Conservation (phyloP, 2,888 invertebrate species). For the Mactromeris polynyma region DNA sequence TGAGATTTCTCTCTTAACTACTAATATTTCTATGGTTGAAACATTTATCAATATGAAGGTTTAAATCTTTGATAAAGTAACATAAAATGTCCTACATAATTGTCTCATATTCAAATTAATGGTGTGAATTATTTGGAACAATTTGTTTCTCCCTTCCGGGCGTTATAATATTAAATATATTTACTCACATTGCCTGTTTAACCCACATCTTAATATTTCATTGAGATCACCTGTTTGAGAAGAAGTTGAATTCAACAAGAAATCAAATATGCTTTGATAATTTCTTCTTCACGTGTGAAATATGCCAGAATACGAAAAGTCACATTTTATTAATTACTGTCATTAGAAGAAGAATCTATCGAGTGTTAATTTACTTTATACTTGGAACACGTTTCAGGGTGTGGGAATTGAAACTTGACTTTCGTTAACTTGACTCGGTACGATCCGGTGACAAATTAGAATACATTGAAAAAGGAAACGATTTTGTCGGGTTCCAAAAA, state of each 20-base stretch:
- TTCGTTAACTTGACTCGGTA: neutral
- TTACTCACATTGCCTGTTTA: slow-evolving; percentile 1
- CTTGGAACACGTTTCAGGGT: neutral
- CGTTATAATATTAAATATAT: neutral
- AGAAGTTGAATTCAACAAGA: neutral
- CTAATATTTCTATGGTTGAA: too few relatives aligned
- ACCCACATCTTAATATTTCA: neutral
- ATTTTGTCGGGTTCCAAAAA: neutral
- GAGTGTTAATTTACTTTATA: neutral
- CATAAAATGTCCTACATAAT: neutral
- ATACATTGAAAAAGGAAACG: slow-evolving; percentile 11
- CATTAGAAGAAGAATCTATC: neutral
- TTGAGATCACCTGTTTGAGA: neutral
- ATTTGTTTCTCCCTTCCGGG: neutral
- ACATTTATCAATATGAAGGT: too few relatives aligned
- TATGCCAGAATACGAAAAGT: neutral
- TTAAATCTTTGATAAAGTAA: too few relatives aligned
- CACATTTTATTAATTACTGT: slow-evolving; percentile 10
- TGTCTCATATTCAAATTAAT: neutral
- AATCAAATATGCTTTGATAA: neutral
- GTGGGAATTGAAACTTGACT: neutral
- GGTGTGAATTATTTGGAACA: neutral
- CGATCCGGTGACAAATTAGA: neutral
- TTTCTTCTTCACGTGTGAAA: neutral
- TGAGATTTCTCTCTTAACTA: too few relatives aligned